A percentile compares a stretch with the other conserved stretches of the same genome.
phyloP scores from a whole-genome alignment of 2,888 invertebrate species.

The Nasonovia ribisnigri region DNA sequence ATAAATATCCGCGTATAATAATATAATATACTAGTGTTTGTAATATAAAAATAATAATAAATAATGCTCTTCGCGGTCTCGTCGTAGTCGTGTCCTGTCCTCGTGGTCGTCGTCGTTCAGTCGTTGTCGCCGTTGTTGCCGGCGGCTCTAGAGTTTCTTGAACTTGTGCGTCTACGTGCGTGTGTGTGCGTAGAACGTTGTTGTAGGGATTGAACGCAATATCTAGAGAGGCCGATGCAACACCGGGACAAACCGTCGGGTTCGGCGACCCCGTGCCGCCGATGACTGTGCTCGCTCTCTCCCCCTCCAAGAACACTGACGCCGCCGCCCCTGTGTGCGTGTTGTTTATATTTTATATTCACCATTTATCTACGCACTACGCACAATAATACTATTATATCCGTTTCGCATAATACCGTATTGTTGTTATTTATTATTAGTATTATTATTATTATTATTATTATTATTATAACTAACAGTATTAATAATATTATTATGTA shows the following conservation, averaged over 20 bases:
- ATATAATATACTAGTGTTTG: not conserved
- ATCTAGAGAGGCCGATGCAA: constrained; percentile 59
- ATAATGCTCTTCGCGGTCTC: constrained; percentile 26
- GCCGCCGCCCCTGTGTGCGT: not conserved
- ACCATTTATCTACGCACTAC: not conserved
- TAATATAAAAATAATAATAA: not conserved
- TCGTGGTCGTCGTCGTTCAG: constrained; percentile 15
- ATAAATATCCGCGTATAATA: not conserved
- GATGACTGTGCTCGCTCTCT: constrained; percentile 28
- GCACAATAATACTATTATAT: not conserved
- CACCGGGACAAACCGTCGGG: constrained; percentile 52
- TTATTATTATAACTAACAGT: not conserved
- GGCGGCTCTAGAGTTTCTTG: constrained; percentile 62
- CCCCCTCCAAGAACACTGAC: not conserved
- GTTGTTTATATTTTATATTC: constrained; percentile 11
- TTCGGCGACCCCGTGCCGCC: constrained; percentile 60
- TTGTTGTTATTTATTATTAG: not conserved
- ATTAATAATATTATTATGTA: not conserved
- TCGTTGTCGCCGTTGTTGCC: not conserved
- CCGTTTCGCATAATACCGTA: not conserved
- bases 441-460: not conserved
- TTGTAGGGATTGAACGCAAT: constrained; percentile 61
- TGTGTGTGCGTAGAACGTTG: constrained; percentile 56
- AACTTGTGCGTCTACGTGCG: constrained; percentile 45
- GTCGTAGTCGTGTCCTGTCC: constrained; percentile 15